These are phyloP conservation scores for Xylophagus ater DNA, from an alignment of 2,888 invertebrate species.

Conservation along the genomic window DNA sequence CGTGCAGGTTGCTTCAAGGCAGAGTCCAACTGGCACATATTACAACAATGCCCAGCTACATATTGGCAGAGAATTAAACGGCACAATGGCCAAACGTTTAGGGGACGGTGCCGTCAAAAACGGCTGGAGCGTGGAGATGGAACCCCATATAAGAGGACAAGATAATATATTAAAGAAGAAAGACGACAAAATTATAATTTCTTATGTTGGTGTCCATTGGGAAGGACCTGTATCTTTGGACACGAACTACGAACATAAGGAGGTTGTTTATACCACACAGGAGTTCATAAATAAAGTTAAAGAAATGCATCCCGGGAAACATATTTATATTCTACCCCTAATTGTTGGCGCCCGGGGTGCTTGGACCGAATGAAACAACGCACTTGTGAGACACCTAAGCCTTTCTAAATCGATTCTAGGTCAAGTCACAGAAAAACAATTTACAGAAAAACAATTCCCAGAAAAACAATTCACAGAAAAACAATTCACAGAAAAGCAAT, in stretches of 20 bases:
- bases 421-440: too few species aligned
- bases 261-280: too few species aligned
- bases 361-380: too few species aligned
- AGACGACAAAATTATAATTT: too few species aligned
- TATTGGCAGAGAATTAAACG: background rate
- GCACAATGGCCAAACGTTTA: background rate
- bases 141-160: background rate
- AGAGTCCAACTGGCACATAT: background rate
- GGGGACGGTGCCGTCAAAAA: background rate
- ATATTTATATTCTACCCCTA: background rate
- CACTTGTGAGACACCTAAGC: too few species aligned
- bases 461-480: too few species aligned
- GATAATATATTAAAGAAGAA: constrained; percentile 1
- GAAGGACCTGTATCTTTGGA: too few species aligned
- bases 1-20: background rate
- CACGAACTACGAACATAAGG: too few species aligned
- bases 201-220: too few species aligned
- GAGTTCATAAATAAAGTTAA: background rate
- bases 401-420: too few species aligned
- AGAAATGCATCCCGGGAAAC: background rate
- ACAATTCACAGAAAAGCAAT: too few species aligned
- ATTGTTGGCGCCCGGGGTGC: background rate
- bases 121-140: background rate
- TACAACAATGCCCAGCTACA: background rate
- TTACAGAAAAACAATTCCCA: too few species aligned